These are phyloP conservation scores for Etheostoma cragini DNA, from an alignment of 2,113 vertebrate genomes.

Conservation along the genomic window DNA sequence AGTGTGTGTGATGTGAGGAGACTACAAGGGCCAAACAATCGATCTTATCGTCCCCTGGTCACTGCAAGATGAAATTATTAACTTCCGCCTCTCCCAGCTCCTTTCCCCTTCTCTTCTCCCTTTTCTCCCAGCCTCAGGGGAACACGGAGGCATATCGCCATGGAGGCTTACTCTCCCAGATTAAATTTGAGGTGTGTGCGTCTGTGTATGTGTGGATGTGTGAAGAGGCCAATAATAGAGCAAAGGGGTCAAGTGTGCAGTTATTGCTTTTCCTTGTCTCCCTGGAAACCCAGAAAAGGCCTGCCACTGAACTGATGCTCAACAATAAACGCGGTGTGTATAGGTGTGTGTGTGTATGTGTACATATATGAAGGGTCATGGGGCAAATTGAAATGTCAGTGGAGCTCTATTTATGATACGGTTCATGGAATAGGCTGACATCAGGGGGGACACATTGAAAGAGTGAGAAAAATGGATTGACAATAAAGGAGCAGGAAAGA, in stretches of 20 bases:
- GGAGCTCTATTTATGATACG: slow-evolving; percentile 66
- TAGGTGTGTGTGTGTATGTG: slow-evolving; percentile 10
- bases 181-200: slow-evolving; percentile 76
- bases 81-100: slow-evolving; percentile 54
- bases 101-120: slow-evolving; percentile 31
- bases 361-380: slow-evolving; percentile 52
- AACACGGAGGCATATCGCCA: slow-evolving; percentile 62
- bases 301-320: slow-evolving; percentile 57
- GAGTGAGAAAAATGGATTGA: slow-evolving; percentile 38
- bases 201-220: slow-evolving; percentile 54
- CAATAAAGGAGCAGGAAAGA: slow-evolving; percentile 21
- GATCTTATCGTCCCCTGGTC: slow-evolving; percentile 69
- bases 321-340: slow-evolving; percentile 48
- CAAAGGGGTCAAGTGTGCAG: slow-evolving; percentile 82
- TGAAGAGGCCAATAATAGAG: slow-evolving; percentile 77
- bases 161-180: slow-evolving; percentile 66
- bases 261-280: slow-evolving; percentile 83
- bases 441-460: slow-evolving; percentile 40
- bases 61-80: slow-evolving; percentile 72
- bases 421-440: slow-evolving; percentile 61
- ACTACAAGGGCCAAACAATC: slow-evolving; percentile 62
- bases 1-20: slow-evolving; percentile 32
- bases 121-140: slow-evolving; percentile 54
- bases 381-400: slow-evolving; percentile 76
- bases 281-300: slow-evolving; percentile 70